These are phyloP conservation scores for Auanema freiburgensis DNA, from an alignment of 2,888 invertebrate genomes.

Conservation along the genomic window DNA sequence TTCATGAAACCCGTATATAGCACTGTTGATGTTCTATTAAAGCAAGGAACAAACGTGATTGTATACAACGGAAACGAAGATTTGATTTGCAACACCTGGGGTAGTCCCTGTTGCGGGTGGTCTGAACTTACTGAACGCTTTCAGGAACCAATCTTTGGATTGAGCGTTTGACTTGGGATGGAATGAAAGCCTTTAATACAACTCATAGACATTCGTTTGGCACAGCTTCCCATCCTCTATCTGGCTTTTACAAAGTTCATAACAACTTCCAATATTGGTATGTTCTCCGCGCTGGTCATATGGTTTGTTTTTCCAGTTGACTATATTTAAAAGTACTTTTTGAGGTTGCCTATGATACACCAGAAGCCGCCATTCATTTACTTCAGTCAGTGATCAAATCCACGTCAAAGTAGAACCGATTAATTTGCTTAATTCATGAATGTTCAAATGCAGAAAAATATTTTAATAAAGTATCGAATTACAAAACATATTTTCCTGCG, in stretches of 20 bases:
- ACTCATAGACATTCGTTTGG: slow-evolving; percentile 31
- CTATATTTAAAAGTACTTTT: not conserved
- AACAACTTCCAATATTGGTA: slow-evolving; percentile 78
- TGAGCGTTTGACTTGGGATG: slow-evolving; percentile 74
- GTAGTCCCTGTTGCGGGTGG: slow-evolving; percentile 65
- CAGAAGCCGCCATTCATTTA: slow-evolving; percentile 43
- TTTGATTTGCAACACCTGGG: slow-evolving; percentile 81
- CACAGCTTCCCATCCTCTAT: slow-evolving; percentile 39
- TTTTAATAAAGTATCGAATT: not conserved
- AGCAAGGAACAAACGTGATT: slow-evolving; percentile 70
- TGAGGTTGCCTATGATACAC: slow-evolving; percentile 47
- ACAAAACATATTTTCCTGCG: not conserved
- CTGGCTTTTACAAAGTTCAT: slow-evolving; percentile 63
- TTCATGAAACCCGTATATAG: slow-evolving; percentile 81
- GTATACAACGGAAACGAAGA: slow-evolving; percentile 82
- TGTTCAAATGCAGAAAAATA: not conserved
- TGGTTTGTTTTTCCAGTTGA: slow-evolving; percentile 65
- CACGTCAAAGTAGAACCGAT: slow-evolving; percentile 26
- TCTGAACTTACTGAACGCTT: not conserved
- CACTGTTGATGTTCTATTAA: slow-evolving; percentile 63
- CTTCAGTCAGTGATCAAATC: slow-evolving; percentile 17
- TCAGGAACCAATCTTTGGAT: slow-evolving; percentile 78
- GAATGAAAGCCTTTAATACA: slow-evolving; percentile 71
- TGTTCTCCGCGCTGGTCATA: slow-evolving; percentile 80
- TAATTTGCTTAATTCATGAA: slow-evolving; percentile 1